phyloP scores from a whole-genome alignment of 2,113 vertebrate species.

The Athene noctua region DNA sequence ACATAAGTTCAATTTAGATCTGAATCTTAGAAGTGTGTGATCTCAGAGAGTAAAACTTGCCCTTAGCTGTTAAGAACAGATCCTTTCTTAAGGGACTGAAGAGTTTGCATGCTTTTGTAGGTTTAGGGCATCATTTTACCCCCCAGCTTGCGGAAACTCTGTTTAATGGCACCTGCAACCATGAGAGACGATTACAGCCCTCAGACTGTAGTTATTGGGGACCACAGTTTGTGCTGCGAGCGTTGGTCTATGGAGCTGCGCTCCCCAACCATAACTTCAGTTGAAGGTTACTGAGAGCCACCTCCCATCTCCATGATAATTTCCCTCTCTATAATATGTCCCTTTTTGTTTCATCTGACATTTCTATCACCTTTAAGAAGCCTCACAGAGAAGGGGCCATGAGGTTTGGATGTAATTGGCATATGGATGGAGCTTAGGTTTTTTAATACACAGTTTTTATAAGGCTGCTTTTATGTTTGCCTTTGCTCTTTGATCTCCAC shows the following conservation, averaged over 20 bases:
- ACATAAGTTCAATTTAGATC: background rate
- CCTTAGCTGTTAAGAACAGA: background rate
- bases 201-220: background rate
- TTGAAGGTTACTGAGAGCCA: background rate
- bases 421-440: conserved; percentile 64
- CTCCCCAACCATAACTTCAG: background rate
- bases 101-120: background rate
- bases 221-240: background rate
- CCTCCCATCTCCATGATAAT: background rate
- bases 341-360: conserved; percentile 46
- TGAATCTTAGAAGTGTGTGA: background rate
- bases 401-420: conserved; percentile 63
- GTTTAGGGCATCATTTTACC: background rate
- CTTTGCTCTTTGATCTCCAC: conserved; percentile 74
- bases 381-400: conserved; percentile 5
- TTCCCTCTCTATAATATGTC: background rate
- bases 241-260: background rate
- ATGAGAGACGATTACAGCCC: background rate
- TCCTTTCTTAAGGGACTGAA: background rate
- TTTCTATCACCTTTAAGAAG: conserved; percentile 59
- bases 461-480: conserved; percentile 74
- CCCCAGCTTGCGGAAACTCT: background rate
- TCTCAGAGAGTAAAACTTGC: background rate
- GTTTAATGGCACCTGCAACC: background rate
- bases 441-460: conserved; percentile 72